Percentiles rank a stretch among this genome's conserved stretches.
These are phyloP conservation scores for Lagorchestes hirsutus DNA, from an alignment of 2,797 vertebrate genomes.

Conservation along the genomic window DNA sequence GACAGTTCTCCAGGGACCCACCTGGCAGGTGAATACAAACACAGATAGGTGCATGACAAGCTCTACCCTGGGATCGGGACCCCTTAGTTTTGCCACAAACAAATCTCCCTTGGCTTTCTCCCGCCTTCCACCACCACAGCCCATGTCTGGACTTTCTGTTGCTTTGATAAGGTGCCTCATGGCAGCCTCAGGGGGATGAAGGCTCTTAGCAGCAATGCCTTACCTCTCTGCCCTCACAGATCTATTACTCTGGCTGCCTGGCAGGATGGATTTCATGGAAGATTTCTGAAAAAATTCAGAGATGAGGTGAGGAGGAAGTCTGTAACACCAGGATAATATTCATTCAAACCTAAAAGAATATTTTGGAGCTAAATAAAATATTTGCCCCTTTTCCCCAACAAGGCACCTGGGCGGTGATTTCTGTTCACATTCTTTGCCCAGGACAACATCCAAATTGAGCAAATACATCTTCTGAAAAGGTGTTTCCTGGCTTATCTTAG, in stretches of 20 bases:
- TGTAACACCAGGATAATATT: background rate
- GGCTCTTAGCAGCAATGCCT: background rate
- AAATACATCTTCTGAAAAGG: background rate
- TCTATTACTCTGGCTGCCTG: background rate
- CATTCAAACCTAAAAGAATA: background rate
- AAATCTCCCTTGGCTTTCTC: background rate
- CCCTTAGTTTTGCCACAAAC: background rate
- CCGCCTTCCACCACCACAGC: background rate
- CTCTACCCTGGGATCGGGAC: background rate
- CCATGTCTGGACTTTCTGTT: background rate
- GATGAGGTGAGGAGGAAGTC: background rate
- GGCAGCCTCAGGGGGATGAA: background rate
- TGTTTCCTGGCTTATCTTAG: background rate
- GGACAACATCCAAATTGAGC: background rate
- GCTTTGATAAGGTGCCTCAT: background rate
- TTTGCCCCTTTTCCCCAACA: background rate
- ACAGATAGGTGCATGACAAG: background rate
- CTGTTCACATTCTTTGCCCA: background rate
- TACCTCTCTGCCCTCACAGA: background rate
- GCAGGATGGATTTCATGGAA: background rate
- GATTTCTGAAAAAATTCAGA: background rate
- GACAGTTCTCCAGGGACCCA: too few species aligned
- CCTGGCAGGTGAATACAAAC: too few species aligned
- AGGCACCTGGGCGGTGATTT: background rate
- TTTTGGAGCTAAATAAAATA: background rate